phyloP scores from a whole-genome alignment of 2,888 invertebrate genomes.

The Polydrusus tereticollis region DNA sequence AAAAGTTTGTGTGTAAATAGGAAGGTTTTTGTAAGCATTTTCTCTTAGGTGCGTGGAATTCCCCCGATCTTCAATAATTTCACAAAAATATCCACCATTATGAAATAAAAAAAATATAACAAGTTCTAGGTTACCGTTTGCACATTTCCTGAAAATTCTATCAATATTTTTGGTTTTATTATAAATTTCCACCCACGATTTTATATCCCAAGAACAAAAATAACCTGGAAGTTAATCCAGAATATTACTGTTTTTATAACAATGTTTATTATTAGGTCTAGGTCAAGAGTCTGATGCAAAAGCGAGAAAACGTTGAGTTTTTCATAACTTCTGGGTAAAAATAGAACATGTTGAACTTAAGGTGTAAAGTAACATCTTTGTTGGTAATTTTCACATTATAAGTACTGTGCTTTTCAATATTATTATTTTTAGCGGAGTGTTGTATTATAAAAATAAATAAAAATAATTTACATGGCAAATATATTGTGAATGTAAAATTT shows the following conservation, averaged over 20 bases:
- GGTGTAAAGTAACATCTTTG: background rate
- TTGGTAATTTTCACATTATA: background rate
- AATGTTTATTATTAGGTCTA: constrained; percentile 9
- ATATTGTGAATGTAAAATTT: background rate
- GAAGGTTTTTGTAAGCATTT: no score
- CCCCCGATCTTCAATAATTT: no score
- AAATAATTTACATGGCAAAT: background rate
- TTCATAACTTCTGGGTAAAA: background rate
- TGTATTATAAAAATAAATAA: background rate
- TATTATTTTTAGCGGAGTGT: constrained; percentile 2
- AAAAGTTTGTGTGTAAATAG: no score
- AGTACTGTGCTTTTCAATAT: background rate
- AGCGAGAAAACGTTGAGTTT: background rate
- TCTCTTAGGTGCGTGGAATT: no score
- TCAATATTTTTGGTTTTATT: constrained; percentile 3
- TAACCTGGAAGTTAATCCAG: background rate
- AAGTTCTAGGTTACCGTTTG: constrained; percentile 6
- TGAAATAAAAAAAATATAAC: background rate
- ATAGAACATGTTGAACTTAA: background rate
- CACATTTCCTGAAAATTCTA: constrained; percentile 1
- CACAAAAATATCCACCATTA: background rate
- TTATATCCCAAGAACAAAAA: background rate
- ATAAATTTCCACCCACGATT: constrained; percentile 6
- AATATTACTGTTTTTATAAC: background rate
- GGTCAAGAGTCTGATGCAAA: constrained; percentile 11